Conservation (phyloP, 2,888 invertebrate genomes). For the Euplexia lucipara region DNA sequence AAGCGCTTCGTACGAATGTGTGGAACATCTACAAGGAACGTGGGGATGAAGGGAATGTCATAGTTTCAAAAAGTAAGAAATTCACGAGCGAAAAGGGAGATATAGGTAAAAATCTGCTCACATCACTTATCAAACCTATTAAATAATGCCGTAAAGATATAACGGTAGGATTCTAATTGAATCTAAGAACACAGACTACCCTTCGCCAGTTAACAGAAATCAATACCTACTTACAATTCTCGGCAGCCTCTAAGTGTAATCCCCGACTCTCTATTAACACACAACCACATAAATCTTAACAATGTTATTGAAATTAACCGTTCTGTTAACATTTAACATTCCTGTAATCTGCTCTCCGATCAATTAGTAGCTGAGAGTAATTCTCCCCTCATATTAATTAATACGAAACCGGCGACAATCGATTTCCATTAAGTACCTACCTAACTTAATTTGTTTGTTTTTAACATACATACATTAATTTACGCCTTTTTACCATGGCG, state of each 20-base stretch:
- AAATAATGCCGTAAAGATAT: no score
- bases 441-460: slow-evolving; percentile 5
- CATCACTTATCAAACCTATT: no score
- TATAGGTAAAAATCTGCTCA: no score
- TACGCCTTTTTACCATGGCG: no score
- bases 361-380: slow-evolving; percentile 41
- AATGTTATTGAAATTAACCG: slow-evolving; percentile 29
- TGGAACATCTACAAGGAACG: no score
- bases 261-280: slow-evolving; percentile 15
- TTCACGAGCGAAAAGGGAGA: no score
- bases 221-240: slow-evolving; percentile 7
- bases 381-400: slow-evolving; percentile 34
- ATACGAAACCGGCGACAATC: slow-evolving; percentile 30
- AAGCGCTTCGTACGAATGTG: no score
- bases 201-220: slow-evolving; percentile 19
- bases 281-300: slow-evolving; percentile 22
- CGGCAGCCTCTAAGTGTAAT: slow-evolving; percentile 6
- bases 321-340: slow-evolving; percentile 30
- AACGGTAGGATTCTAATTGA: no score
- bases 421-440: slow-evolving; percentile 48
- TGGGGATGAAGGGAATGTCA: no score
- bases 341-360: slow-evolving; percentile 28
- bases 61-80: no score
- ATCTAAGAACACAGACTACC: neutral
- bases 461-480: neutral